phyloP scores from a whole-genome alignment of 2,797 vertebrate genomes.

The Oreortyx pictus region DNA sequence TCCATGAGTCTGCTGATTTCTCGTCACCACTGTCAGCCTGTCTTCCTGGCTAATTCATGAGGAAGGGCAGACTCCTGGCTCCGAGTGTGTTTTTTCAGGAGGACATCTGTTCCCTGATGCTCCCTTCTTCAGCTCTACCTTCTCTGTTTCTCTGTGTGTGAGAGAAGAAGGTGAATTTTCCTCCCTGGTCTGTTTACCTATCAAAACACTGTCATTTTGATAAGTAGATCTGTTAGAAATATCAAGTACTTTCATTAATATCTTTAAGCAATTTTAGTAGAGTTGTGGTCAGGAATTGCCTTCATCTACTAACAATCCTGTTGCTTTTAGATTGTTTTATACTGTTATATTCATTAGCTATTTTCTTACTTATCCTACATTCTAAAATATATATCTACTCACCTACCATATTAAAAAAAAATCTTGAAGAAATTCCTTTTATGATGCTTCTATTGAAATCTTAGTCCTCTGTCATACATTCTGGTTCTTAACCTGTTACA shows the following conservation, averaged over 20 bases:
- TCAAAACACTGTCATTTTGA: neutral
- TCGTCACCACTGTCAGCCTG: neutral
- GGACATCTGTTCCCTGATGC: neutral
- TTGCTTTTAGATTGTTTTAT: neutral
- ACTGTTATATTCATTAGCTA: neutral
- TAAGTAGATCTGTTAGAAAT: neutral
- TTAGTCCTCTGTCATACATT: neutral
- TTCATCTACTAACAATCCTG: neutral
- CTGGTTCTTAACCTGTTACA: neutral
- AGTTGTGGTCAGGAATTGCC: neutral
- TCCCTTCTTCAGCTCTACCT: neutral
- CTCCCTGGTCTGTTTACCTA: neutral
- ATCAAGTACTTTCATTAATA: neutral
- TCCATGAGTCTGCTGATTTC: constrained; percentile 23
- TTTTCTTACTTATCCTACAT: neutral
- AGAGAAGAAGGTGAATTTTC: neutral
- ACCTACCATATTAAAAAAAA: neutral
- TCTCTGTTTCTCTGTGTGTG: neutral
- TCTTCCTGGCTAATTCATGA: neutral
- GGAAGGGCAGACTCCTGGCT: constrained; percentile 27
- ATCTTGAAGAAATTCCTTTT: neutral
- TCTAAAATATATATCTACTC: neutral
- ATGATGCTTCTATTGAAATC: neutral
- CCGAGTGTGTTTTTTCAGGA: neutral
- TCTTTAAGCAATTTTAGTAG: neutral